Percentiles rank a stretch among this genome's conserved stretches.
These are phyloP conservation scores for Augochlora pura DNA, from an alignment of 1,140 invertebrate species.

Conservation along the genomic window DNA sequence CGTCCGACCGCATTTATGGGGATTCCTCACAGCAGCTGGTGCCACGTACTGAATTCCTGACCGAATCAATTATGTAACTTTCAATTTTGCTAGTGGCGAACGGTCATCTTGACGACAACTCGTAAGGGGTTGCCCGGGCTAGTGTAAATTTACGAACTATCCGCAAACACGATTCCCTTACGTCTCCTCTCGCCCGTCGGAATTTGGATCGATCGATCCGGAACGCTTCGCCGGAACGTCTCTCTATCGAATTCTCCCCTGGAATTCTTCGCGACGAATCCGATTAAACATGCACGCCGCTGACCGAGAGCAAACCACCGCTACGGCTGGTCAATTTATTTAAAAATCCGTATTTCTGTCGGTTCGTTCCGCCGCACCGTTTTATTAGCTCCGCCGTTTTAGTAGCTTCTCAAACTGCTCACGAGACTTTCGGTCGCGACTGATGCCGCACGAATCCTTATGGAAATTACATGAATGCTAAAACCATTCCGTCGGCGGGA, in stretches of 20 bases:
- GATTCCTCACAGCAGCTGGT: constrained; percentile 46
- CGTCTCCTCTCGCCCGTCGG: constrained; percentile 1
- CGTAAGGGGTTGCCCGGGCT: constrained; percentile 54
- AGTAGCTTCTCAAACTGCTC: not conserved
- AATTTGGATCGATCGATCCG: constrained; percentile 44
- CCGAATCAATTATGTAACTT: constrained; percentile 75
- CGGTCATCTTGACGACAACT: constrained; percentile 59
- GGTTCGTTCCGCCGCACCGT: no score
- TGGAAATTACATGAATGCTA: not conserved
- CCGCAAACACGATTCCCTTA: constrained; percentile 40
- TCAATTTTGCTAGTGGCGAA: constrained; percentile 70
- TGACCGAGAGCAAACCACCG: constrained; percentile 9
- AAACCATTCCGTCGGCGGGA: not conserved
- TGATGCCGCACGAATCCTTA: not conserved
- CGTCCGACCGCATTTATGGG: constrained; percentile 14
- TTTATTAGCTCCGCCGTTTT: not conserved
- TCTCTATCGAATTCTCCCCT: constrained; percentile 38
- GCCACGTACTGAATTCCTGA: constrained; percentile 57
- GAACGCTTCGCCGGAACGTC: constrained; percentile 31
- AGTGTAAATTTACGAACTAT: constrained; percentile 69
- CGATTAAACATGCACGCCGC: constrained; percentile 31
- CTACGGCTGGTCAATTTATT: constrained; percentile 10
- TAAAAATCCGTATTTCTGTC: not conserved
- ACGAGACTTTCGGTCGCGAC: not conserved
- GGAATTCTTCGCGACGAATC: constrained; percentile 36